Evolutionary conservation across 2,888 invertebrate genomes (phyloP).

Genomic region (Luffia ferchaultella): DNA sequence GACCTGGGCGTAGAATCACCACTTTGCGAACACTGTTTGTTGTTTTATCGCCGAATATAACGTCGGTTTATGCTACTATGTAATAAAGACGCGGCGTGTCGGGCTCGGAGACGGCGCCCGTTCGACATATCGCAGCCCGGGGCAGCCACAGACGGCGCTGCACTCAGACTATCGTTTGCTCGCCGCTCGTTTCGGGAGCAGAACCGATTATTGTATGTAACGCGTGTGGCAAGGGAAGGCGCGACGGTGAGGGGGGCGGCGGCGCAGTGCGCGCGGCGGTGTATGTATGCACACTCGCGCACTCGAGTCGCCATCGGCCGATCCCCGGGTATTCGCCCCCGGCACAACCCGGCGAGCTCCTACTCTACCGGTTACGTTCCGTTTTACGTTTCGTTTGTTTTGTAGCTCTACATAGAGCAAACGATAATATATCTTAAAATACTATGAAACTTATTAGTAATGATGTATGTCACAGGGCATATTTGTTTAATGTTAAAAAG

Average conservation of each 20-base stretch:
- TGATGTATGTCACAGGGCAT: too few species aligned
- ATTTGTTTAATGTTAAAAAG: conserved; percentile 24
- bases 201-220: too few species aligned
- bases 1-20: conserved; percentile 26
- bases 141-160: background rate
- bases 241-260: background rate
- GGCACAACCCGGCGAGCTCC: background rate
- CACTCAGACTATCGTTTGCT: background rate
- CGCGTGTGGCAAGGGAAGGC: too few species aligned
- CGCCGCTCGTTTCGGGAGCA: too few species aligned
- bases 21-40: conserved; percentile 28
- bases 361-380: conserved; percentile 26
- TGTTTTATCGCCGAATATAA: conserved; percentile 20
- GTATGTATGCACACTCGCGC: background rate
- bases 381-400: too few species aligned
- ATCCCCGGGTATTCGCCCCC: background rate
- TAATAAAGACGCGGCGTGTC: conserved; percentile 14
- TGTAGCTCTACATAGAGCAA: too few species aligned
- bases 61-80: conserved; percentile 12
- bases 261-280: background rate
- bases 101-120: conserved; percentile 26
- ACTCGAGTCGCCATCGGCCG: background rate
- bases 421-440: too few species aligned
- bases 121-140: background rate
- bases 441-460: too few species aligned